These are phyloP conservation scores for Himalopsyche tibetana DNA, from an alignment of 2,888 invertebrate genomes.

Conservation along the genomic window DNA sequence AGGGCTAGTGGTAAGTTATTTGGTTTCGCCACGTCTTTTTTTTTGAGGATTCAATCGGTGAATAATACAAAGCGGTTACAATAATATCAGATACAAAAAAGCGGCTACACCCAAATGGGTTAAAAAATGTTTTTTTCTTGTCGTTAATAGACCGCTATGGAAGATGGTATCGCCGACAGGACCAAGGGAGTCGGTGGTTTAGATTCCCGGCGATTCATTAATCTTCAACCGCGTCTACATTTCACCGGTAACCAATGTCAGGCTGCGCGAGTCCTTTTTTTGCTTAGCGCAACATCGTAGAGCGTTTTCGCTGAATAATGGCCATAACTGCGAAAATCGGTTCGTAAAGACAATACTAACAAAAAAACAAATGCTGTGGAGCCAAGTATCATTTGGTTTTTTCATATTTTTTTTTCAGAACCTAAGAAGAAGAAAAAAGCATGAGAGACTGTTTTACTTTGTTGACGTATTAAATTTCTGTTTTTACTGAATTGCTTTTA, in stretches of 20 bases:
- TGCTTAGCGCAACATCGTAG: not conserved
- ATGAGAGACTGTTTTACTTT: too few species aligned
- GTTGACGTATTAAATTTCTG: too few species aligned
- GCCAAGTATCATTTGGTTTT: too few species aligned
- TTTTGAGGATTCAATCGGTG: too few species aligned
- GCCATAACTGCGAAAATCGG: not conserved
- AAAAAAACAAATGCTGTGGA: not conserved
- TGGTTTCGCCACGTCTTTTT: too few species aligned
- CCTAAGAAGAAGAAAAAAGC: too few species aligned
- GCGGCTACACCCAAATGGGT: not conserved
- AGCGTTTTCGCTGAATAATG: not conserved
- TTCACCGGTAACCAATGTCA: not conserved
- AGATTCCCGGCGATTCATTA: constrained; percentile 1
- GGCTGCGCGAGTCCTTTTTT: not conserved
- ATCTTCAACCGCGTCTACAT: constrained; percentile 24
- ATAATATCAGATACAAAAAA: too few species aligned
- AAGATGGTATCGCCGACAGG: not conserved
- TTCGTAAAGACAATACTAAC: not conserved
- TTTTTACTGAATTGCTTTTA: too few species aligned
- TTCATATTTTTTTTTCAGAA: too few species aligned
- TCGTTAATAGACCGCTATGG: not conserved
- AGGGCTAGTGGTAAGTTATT: too few species aligned
- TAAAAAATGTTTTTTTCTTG: not conserved
- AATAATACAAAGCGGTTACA: too few species aligned
- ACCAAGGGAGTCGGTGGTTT: not conserved